Evolutionary conservation across 2,113 vertebrate genomes (phyloP), one percentile per base, ranked within the genome.

Genomic region (Chiloscyllium plagiosum): DNA sequence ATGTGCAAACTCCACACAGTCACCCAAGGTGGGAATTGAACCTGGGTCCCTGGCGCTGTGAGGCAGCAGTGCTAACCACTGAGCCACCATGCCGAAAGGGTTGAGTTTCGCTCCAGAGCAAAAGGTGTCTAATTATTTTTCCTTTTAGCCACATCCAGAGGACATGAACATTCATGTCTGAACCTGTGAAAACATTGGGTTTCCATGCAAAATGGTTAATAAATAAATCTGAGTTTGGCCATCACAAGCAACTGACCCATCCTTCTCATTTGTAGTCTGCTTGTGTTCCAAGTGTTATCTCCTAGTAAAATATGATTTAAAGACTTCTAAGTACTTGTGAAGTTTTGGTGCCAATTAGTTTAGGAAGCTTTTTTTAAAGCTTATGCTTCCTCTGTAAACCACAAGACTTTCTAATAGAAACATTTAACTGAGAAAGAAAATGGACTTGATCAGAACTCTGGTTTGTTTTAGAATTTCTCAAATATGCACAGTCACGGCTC

Each of bases 391-490:
- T 72, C 5, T 72, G 24, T 26, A 72, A 72, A 24, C 15, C 37
- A 42, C 0, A 37, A 80, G 24, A 37, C 15, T 83, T 42, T 47
- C 1, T 83, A 5, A 42, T 13, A 47, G 37, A 19, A 37, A 4
- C 42, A 47, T 19, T 20, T 83, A 42, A 17, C 13, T 92, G 26
- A n/a, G 61, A 93, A 61, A 66, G 61, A 93, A 66, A 37, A 37
- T 8, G 17, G 6, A 83, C 37, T 37, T 83, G n/a, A 83, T 83
- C 42, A 47, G 80, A 83, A 83, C 37, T 7, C 17, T 37, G n/a
- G 87, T 90, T 89, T 65, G 56, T 65, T 68, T 93, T 93, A 66
- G 33, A 93, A 66, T 68, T 47, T 93, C 89, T 93, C 52, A 61
- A 33, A 37, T 68, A 66, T 68, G 89, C 50, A 68, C 61, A 22